These are phyloP conservation scores for Numida meleagris DNA, from an alignment of 2,113 vertebrate genomes.

Conservation along the genomic window DNA sequence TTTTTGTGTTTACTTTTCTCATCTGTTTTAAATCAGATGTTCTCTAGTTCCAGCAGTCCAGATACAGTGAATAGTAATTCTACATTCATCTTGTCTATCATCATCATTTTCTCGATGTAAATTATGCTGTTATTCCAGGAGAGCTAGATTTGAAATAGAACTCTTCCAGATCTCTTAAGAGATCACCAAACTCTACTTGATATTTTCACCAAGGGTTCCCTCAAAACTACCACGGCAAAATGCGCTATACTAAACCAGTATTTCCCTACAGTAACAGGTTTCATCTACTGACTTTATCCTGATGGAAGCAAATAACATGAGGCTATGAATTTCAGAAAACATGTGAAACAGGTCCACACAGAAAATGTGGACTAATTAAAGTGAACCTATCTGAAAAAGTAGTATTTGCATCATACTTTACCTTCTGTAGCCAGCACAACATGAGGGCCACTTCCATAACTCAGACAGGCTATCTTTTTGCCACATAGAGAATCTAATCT, in stretches of 20 bases:
- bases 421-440: constrained; percentile 92
- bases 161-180: background rate
- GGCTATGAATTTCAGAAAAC: background rate
- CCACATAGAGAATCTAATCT: constrained; percentile 89
- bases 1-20: background rate
- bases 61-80: background rate
- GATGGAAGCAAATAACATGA: background rate
- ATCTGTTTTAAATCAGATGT: background rate
- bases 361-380: background rate
- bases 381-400: background rate
- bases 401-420: constrained; percentile 58
- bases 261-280: background rate
- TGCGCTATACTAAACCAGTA: background rate
- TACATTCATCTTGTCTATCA: background rate
- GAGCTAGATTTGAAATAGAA: background rate
- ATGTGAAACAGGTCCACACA: background rate
- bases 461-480: constrained; percentile 93
- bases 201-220: background rate
- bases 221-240: background rate
- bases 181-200: background rate
- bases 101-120: background rate
- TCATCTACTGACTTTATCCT: background rate
- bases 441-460: constrained; percentile 97
- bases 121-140: background rate
- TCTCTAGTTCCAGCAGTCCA: background rate